Evolutionary conservation across 1,140 invertebrate species (phyloP), one percentile per base, ranked within the genome.

Genomic region (Euschistus heros): DNA sequence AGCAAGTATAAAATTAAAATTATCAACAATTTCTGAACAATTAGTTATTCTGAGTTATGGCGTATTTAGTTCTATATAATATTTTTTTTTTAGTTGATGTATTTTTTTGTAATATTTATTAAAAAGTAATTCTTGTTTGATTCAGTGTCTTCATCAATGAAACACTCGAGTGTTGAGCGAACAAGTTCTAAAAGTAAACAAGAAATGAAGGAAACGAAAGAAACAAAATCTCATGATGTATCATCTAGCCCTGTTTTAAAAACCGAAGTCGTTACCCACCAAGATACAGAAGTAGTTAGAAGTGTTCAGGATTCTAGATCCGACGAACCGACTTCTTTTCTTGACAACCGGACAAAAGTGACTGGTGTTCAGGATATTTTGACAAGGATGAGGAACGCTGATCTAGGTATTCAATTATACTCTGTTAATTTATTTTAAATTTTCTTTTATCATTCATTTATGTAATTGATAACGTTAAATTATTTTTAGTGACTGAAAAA

Each of bases 341-440:
- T 88, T n/a, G 82, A 84, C 68, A 85, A 84, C 72, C 76, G 75
- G 66, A 81, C 81, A 44, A 83, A 82, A 71, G 85, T 88, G 30
- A 82, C 83, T 18, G 83, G 83, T 14, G 82, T 88, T 1, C 80
- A 86, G 69, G 87, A 89, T 74, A 84, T 88, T 2, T 76, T 89
- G 2, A 80, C 80, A 14, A 77, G 86, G 66, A 89, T 89, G 87
- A 82, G 83, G 70, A 86, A 84, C 71, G 83, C 83, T 66, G 83
- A 85, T 72, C 79, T 84, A 68, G 83, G 84, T 85, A 68, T 22
- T 66, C 54, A 33, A 62, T 33, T 54, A 20, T 26, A 37, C 27
- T 55, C 3, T 20, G 5, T 57, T 22, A 24, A 26, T 24, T 20
- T 26, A 17, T 30, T 64, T 5, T 47, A 27, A 24, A 50, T 7